A percentile compares a stretch with the other conserved stretches of the same genome.
Evolutionary conservation across 1,140 invertebrate genomes (phyloP).

Genomic region (Nilaparvata lugens): DNA sequence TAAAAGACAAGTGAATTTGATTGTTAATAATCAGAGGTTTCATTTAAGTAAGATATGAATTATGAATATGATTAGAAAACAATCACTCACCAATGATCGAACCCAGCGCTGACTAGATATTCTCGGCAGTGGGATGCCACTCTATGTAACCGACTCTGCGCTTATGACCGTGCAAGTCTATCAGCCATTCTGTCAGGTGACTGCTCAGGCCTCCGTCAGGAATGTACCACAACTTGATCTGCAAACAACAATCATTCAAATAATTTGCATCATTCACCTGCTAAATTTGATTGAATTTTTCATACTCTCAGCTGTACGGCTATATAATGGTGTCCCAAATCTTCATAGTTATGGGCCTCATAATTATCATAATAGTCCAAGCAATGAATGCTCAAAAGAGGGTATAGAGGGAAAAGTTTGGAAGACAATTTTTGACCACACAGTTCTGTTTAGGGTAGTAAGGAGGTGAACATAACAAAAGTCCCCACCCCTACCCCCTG

Average conservation of each 20-base stretch:
- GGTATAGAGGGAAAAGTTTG: too few relatives aligned
- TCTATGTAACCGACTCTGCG: conserved; percentile 77
- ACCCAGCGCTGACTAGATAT: conserved; percentile 83
- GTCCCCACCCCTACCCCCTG: too few relatives aligned
- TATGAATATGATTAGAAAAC: conserved; percentile 1
- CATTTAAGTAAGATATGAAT: not conserved
- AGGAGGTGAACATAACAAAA: too few relatives aligned
- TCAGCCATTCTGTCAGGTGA: conserved; percentile 74
- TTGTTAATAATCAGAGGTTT: not conserved
- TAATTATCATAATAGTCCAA: too few relatives aligned
- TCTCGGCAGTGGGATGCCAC: conserved; percentile 93
- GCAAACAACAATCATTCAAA: conserved; percentile 20
- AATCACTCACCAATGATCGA: conserved; percentile 61
- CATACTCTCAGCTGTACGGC: too few relatives aligned
- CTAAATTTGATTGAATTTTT: too few relatives aligned
- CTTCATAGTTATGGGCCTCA: too few relatives aligned
- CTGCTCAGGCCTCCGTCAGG: conserved; percentile 75
- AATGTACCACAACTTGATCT: conserved; percentile 85
- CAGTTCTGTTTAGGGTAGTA: too few relatives aligned
- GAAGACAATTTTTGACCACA: too few relatives aligned
- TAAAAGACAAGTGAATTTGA: not conserved
- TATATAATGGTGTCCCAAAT: too few relatives aligned
- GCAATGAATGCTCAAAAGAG: too few relatives aligned
- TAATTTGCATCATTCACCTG: too few relatives aligned
- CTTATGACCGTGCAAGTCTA: conserved; percentile 81